phyloP scores from a whole-genome alignment of 2,888 invertebrate genomes.

The Octodonta nipae region DNA sequence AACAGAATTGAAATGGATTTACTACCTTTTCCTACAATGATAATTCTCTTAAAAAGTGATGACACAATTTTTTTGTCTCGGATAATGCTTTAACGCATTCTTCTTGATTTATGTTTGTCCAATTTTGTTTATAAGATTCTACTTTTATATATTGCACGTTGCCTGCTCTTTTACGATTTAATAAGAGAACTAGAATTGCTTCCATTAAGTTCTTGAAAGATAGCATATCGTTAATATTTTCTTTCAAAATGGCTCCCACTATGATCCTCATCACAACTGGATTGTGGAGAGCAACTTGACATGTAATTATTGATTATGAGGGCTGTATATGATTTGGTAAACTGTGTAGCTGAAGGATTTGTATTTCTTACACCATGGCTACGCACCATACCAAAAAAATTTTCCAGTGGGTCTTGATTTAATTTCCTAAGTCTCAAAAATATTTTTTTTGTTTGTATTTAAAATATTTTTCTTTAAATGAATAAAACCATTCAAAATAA shows the following conservation, averaged over 20 bases:
- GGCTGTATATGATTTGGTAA: too few relatives aligned
- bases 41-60: conserved; percentile 12
- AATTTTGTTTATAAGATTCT: conserved; percentile 10
- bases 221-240: conserved; percentile 6
- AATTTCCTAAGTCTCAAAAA: too few relatives aligned
- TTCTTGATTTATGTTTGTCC: conserved; percentile 6
- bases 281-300: too few relatives aligned
- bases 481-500: too few relatives aligned
- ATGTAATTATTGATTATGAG: too few relatives aligned
- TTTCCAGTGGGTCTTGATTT: too few relatives aligned
- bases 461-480: too few relatives aligned
- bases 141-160: conserved; percentile 17
- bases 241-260: conserved; percentile 8
- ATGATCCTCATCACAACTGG: too few relatives aligned
- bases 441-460: too few relatives aligned
- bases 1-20: conserved; percentile 10
- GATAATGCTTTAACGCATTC: conserved; percentile 11
- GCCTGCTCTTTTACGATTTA: conserved; percentile 18
- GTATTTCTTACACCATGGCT: too few relatives aligned
- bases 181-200: conserved; percentile 12
- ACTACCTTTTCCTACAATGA: conserved; percentile 13
- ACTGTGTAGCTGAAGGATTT: too few relatives aligned
- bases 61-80: conserved; percentile 16
- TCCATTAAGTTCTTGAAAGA: conserved; percentile 14
- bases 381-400: too few relatives aligned